phyloP scores from a whole-genome alignment of 1,140 invertebrate species.

The Pseudomyrmex cubaensis region DNA sequence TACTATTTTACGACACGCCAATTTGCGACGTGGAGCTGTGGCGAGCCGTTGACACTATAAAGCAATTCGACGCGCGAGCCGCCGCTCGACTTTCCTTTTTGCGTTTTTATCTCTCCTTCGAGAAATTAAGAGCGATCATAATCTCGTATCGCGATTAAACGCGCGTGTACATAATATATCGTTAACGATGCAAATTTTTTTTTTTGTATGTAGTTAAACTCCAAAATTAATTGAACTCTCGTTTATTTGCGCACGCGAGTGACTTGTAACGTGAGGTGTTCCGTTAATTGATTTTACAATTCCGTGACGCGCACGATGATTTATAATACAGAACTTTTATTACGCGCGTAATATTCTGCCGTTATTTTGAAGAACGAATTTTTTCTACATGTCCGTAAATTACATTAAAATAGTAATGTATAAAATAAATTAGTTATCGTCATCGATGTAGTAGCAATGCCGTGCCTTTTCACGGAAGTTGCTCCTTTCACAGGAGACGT shows the following conservation, averaged over 20 bases:
- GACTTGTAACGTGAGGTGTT: not conserved
- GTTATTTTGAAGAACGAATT: not conserved
- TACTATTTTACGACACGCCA: slow-evolving; percentile 67
- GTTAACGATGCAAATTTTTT: not conserved
- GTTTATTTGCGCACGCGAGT: not conserved
- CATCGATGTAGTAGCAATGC: no score
- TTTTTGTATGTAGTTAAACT: not conserved
- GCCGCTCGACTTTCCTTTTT: slow-evolving; percentile 14
- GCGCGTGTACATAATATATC: not conserved
- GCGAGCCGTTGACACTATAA: slow-evolving; percentile 41
- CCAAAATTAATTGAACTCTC: slow-evolving; percentile 2
- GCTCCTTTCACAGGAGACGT: no score
- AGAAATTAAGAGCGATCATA: not conserved
- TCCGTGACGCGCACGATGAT: not conserved
- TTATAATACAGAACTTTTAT: not conserved
- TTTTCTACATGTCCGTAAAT: not conserved
- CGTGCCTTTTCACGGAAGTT: no score
- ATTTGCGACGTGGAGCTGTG: slow-evolving; percentile 60
- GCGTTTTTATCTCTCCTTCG: not conserved
- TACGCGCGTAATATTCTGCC: not conserved
- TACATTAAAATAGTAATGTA: no score
- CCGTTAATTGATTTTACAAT: slow-evolving; percentile 3
- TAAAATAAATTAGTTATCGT: no score
- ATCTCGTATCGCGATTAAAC: not conserved
- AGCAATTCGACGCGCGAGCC: slow-evolving; percentile 69